These are phyloP conservation scores for Trichopria drosophilae DNA, from an alignment of 2,888 invertebrate genomes.

Conservation along the genomic window DNA sequence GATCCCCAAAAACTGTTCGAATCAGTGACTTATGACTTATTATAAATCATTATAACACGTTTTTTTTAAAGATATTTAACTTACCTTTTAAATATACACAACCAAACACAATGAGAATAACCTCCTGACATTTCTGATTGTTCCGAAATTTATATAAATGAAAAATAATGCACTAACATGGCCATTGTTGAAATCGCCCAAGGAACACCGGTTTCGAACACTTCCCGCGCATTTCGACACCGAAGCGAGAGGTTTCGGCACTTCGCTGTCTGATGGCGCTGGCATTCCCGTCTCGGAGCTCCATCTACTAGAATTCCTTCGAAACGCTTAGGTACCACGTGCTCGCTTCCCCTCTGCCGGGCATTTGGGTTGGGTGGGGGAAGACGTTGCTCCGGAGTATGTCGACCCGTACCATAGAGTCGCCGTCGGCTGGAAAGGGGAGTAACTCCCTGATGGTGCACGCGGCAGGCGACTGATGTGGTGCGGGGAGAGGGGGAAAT, in stretches of 20 bases:
- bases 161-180: no score
- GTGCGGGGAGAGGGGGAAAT: conserved; percentile 49
- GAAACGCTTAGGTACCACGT: conserved; percentile 47
- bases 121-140: background rate
- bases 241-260: conserved; percentile 40
- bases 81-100: no score
- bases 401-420: conserved; percentile 34
- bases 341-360: conserved; percentile 36
- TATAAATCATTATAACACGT: no score
- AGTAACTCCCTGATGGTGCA: no score
- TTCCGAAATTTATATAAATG: background rate
- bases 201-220: no score
- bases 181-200: no score
- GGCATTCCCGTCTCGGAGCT: conserved; percentile 30
- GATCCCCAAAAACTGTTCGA: no score
- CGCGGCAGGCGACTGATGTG: conserved; percentile 18
- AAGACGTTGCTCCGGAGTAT: conserved; percentile 34
- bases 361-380: conserved; percentile 17
- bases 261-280: conserved; percentile 41
- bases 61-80: no score
- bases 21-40: no score
- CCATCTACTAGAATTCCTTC: conserved; percentile 42
- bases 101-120: conserved; percentile 7
- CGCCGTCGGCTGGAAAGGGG: conserved; percentile 30
- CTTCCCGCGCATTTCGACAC: conserved; percentile 20